Evolutionary conservation across 1,140 invertebrate species (phyloP).

Genomic region (Apocrypta bakeri): DNA sequence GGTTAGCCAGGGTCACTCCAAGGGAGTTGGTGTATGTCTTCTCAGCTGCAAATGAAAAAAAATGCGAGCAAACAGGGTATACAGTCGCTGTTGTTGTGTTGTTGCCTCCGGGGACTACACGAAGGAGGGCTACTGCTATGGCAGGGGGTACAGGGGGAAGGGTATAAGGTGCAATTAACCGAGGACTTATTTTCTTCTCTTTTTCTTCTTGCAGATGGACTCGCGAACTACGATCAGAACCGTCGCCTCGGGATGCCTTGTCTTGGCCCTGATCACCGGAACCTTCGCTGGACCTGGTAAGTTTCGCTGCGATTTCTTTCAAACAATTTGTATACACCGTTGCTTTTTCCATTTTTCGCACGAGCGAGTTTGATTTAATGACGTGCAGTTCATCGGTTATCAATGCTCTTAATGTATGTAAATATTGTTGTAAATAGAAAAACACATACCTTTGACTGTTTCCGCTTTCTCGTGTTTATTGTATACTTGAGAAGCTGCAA

Average conservation of each 20-base stretch:
- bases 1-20: not conserved
- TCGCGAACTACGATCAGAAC: constrained; percentile 64
- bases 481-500: not conserved
- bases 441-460: constrained; percentile 10
- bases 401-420: not conserved
- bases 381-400: not conserved
- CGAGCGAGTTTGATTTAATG: not conserved
- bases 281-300: constrained; percentile 59
- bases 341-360: not conserved
- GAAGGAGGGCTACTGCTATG: not conserved
- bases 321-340: not conserved
- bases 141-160: too few relatives aligned
- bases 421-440: constrained; percentile 33
- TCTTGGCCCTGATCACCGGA: constrained; percentile 61
- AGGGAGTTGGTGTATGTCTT: not conserved
- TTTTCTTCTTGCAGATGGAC: constrained; percentile 70
- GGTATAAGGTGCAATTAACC: constrained; percentile 53
- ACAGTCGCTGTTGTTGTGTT: not conserved
- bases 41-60: not conserved
- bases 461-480: not conserved
- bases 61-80: not conserved
- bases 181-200: constrained; percentile 27
- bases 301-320: not conserved
- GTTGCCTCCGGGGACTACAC: not conserved
- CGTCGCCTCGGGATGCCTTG: constrained; percentile 61